Evolutionary conservation across 2,888 invertebrate species (phyloP).

Genomic region (Plagiodera versicolora): DNA sequence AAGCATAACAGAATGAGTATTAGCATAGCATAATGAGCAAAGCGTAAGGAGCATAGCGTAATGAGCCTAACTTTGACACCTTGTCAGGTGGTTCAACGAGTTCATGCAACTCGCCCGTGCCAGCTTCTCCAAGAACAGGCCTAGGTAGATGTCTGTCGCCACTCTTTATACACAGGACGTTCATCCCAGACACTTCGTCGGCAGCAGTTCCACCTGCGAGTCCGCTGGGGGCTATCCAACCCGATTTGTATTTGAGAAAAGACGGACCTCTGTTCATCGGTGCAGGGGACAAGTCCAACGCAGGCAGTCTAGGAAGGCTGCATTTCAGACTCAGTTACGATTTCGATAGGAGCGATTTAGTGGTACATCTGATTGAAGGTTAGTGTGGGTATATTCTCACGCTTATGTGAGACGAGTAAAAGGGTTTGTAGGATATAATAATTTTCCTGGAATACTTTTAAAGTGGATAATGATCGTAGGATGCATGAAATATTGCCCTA

Average conservation of each 20-base stretch:
- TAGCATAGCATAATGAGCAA: too few relatives aligned
- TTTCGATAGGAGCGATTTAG: slow-evolving; percentile 85
- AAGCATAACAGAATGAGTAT: too few relatives aligned
- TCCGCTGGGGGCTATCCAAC: slow-evolving; percentile 77
- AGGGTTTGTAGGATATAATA: too few relatives aligned
- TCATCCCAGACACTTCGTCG: slow-evolving; percentile 45
- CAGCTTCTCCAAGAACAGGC: slow-evolving; percentile 46
- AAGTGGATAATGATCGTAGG: not conserved
- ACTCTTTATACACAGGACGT: slow-evolving; percentile 72
- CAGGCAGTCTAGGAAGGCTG: slow-evolving; percentile 72
- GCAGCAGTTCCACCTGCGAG: slow-evolving; percentile 50
- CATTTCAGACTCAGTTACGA: slow-evolving; percentile 87
- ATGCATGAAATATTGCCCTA: not conserved
- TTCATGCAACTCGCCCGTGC: slow-evolving; percentile 51
- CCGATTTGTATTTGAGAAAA: slow-evolving; percentile 80
- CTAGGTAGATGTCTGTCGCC: slow-evolving; percentile 72
- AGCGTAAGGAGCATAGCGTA: not conserved
- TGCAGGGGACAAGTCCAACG: slow-evolving; percentile 58
- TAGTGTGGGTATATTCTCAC: too few relatives aligned
- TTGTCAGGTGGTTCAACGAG: slow-evolving; percentile 46
- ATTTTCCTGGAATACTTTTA: too few relatives aligned
- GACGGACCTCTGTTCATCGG: slow-evolving; percentile 76
- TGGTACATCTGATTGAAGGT: slow-evolving; percentile 93
- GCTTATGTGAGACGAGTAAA: too few relatives aligned
- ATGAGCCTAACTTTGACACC: not conserved